These are phyloP conservation scores for Cyprinodon diabolis DNA, from an alignment of 2,797 vertebrate genomes.

Conservation along the genomic window DNA sequence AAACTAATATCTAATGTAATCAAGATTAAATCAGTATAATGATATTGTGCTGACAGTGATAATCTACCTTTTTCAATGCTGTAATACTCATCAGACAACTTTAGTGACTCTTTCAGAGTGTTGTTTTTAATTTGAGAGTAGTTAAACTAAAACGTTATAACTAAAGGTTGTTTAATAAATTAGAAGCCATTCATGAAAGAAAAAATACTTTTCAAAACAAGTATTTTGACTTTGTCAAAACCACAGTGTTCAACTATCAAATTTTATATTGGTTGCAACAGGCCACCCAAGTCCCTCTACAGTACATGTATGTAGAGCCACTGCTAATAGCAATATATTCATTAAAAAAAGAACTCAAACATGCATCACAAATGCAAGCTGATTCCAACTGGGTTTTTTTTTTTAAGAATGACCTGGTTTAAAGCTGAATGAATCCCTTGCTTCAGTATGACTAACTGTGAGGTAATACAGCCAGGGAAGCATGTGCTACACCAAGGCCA, in stretches of 20 bases:
- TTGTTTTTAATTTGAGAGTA: background rate
- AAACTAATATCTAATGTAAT: conserved; percentile 8
- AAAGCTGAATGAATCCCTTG: conserved; percentile 25
- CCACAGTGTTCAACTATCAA: too few relatives aligned
- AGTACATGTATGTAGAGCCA: background rate
- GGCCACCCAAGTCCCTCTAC: background rate
- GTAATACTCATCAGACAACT: background rate
- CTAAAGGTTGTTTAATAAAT: background rate
- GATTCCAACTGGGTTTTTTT: conserved; percentile 29
- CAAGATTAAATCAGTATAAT: conserved; percentile 11
- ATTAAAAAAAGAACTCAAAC: background rate
- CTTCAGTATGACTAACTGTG: conserved; percentile 33
- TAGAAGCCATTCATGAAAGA: background rate
- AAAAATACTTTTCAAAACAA: background rate
- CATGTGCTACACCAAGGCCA: conserved; percentile 34
- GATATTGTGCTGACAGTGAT: background rate
- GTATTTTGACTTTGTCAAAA: too few relatives aligned
- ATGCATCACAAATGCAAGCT: background rate
- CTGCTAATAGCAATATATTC: background rate
- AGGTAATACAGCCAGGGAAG: conserved; percentile 24
- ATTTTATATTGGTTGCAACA: background rate
- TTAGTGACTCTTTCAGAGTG: background rate
- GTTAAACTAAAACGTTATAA: background rate
- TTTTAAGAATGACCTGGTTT: conserved; percentile 23
- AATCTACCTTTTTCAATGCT: background rate